phyloP scores from a whole-genome alignment of 2,113 vertebrate genomes.

The Ceyx margarethae region DNA sequence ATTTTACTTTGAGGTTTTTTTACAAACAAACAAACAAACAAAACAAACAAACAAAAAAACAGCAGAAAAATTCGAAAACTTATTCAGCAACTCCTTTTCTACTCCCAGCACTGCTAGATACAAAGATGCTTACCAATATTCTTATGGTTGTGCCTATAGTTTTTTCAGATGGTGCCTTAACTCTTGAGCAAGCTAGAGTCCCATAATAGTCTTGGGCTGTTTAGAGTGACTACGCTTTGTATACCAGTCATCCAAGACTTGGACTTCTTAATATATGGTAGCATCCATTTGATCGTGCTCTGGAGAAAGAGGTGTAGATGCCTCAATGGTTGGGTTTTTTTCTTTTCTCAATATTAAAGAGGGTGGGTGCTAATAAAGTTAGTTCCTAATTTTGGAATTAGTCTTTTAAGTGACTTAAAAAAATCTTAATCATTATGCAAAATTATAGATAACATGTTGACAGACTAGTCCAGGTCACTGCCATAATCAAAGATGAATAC shows the following conservation, averaged over 20 bases:
- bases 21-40: neutral
- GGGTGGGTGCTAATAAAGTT: neutral
- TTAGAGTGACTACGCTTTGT: neutral
- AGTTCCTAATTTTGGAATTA: neutral
- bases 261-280: neutral
- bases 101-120: neutral
- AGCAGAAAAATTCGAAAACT: neutral
- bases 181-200: neutral
- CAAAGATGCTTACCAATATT: neutral
- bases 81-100: neutral
- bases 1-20: neutral
- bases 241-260: neutral
- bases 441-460: neutral
- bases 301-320: neutral
- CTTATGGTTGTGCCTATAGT: neutral
- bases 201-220: neutral
- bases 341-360: neutral
- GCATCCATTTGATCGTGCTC: neutral
- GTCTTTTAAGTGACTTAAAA: neutral
- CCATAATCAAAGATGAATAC: fast-evolving
- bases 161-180: neutral
- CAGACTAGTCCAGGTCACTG: neutral
- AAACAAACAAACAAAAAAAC: neutral
- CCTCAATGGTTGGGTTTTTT: neutral
- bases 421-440: neutral